phyloP scores from a whole-genome alignment of 64 coral and sea anemone species.

The Dendronephthya gigantea region DNA sequence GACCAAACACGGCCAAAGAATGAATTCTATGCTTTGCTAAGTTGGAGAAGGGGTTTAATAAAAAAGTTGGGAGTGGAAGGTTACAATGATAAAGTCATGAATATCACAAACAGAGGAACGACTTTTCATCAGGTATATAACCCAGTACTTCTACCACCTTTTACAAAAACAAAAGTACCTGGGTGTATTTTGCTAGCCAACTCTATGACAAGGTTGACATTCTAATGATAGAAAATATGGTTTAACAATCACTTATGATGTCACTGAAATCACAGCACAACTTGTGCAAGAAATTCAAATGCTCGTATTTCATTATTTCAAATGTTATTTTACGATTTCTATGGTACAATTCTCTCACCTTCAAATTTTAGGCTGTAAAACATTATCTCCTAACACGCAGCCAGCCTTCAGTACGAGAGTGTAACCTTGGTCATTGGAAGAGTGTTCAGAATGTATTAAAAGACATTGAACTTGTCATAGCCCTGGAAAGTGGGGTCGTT shows the following conservation, averaged over 20 bases:
- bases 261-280: too few species aligned
- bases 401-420: slow-evolving; percentile 11
- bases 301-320: too few species aligned
- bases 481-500: slow-evolving; percentile 57
- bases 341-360: too few species aligned
- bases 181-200: too few species aligned
- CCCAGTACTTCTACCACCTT: too few species aligned
- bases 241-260: too few species aligned
- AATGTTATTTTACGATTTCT: too few species aligned
- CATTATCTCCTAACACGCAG: slow-evolving; percentile 19
- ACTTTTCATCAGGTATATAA: slow-evolving; percentile 76
- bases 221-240: too few species aligned
- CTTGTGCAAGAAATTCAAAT: too few species aligned
- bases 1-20: slow-evolving; percentile 45
- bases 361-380: slow-evolving; percentile 33
- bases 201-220: too few species aligned
- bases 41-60: slow-evolving; percentile 64
- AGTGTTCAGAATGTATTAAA: slow-evolving; percentile 56
- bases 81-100: slow-evolving; percentile 42
- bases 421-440: slow-evolving; percentile 52
- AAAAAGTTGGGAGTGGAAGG: slow-evolving; percentile 63
- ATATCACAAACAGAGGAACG: slow-evolving; percentile 45
- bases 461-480: slow-evolving; percentile 51
- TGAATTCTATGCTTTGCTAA: slow-evolving; percentile 67
- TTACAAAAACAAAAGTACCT: too few species aligned